These are phyloP conservation scores for Nestor notabilis DNA, from an alignment of 2,113 vertebrate species.

Conservation along the genomic window DNA sequence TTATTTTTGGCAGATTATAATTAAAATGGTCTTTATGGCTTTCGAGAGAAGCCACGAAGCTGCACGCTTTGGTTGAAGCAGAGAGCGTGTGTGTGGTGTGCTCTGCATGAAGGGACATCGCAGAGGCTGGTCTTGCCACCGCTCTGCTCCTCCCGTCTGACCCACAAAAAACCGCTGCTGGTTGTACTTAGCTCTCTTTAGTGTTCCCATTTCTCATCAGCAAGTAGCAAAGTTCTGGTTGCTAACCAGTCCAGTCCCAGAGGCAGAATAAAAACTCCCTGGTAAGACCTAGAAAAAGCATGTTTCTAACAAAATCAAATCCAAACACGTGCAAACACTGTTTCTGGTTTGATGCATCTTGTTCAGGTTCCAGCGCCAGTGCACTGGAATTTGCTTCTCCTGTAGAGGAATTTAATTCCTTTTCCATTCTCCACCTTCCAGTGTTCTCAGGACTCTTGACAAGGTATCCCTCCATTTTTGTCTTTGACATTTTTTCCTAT, in stretches of 20 bases:
- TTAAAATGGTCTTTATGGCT: constrained; percentile 14
- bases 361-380: not conserved
- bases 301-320: constrained; percentile 19
- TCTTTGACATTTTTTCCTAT: not conserved
- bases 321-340: not conserved
- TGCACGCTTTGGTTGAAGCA: not conserved
- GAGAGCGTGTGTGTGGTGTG: accelerated
- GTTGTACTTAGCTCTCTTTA: not conserved
- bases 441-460: not conserved
- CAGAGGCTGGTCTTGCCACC: not conserved
- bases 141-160: not conserved
- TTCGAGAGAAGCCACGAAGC: constrained; percentile 4
- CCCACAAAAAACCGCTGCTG: not conserved
- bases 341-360: not conserved
- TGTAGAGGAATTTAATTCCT: not conserved
- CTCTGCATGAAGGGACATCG: not conserved
- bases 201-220: not conserved
- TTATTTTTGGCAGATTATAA: constrained; percentile 36
- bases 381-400: not conserved
- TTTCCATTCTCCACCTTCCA: not conserved
- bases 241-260: constrained; percentile 1
- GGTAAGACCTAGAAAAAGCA: constrained; percentile 33
- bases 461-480: not conserved
- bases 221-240: not conserved
- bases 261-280: constrained; percentile 36